Evolutionary conservation across 2,113 vertebrate species (phyloP), one percentile per base, ranked within the genome.

Genomic region (Trachemys scripta): DNA sequence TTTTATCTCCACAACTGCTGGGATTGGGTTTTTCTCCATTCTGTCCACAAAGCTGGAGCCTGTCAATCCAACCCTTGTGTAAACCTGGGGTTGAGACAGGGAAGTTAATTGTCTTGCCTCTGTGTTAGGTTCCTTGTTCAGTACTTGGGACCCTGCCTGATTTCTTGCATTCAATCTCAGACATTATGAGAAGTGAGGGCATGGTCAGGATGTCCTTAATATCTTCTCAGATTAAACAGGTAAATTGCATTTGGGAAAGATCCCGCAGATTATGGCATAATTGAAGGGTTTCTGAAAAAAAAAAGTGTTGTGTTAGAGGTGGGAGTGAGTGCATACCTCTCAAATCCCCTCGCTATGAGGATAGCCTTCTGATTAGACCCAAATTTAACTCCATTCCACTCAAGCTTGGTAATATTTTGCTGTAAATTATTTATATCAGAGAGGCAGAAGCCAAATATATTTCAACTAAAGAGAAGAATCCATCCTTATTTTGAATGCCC

Each of bases 401-500:
- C 19, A 45, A 24, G 45, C 22, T 25, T 38, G 22, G 38, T 75
- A n/a, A 75, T 45, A 75, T 42, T 42, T 10, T 75, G 10, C 38
- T 45, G 38, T 45, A 45, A 75, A 11, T 62, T 62, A 24, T 42
- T 75, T 22, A 38, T 1, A 38, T 75, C n/a, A 75, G 69, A 38
- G 38, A 75, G 69, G 69, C n/a, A 38, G 35, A 22, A 38, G 8
- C 69, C 38, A 0, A 0, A 10, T 88, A n/a, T 56, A 78, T 3
- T 91, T 82, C 20, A 62, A 38, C 84, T 94, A 75, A 90, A 85
- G 88, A 76, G 90, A 93, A 78, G 0, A 78, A 92, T 92, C 82
- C 2, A 79, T 85, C 22, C 27, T 75, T 27, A 47, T 69, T 57
- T 88, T 57, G 57, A 80, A 45, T 27, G 47, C 14, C 10, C 25